Percentiles rank a stretch among this genome's conserved stretches.
Evolutionary conservation across 2,113 vertebrate genomes (phyloP).

Genomic region (Arothron firmamentum): DNA sequence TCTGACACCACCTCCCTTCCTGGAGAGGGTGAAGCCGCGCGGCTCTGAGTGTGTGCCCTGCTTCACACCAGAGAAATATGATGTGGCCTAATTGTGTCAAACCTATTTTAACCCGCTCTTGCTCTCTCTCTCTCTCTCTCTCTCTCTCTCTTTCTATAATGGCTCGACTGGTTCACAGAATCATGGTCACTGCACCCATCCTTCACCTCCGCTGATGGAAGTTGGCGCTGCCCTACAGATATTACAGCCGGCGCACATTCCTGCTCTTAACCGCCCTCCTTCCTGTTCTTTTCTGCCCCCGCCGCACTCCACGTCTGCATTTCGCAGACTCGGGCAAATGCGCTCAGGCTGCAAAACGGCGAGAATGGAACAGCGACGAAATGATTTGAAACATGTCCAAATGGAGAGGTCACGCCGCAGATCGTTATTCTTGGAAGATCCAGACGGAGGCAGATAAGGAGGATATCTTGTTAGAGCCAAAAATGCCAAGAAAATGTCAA

Average conservation of each 20-base stretch:
- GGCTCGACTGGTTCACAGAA: constrained; percentile 52
- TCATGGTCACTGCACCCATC: constrained; percentile 65
- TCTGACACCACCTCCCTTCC: background rate
- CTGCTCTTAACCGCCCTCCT: constrained; percentile 47
- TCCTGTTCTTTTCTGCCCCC: constrained; percentile 25
- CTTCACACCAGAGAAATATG: constrained; percentile 36
- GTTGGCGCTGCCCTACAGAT: constrained; percentile 48
- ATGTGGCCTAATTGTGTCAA: constrained; percentile 72
- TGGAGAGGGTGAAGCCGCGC: constrained; percentile 3
- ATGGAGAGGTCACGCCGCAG: constrained; percentile 31
- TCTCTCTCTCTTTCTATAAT: constrained; percentile 32
- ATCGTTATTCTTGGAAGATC: constrained; percentile 47
- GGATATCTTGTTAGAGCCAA: constrained; percentile 41
- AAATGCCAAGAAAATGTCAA: constrained; percentile 73
- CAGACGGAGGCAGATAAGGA: constrained; percentile 27
- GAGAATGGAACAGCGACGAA: constrained; percentile 36
- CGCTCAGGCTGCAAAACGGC: constrained; percentile 34
- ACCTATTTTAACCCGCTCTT: constrained; percentile 56
- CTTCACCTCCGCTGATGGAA: constrained; percentile 54
- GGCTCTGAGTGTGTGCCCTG: constrained; percentile 32
- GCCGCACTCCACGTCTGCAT: constrained; percentile 50
- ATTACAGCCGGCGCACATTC: constrained; percentile 5
- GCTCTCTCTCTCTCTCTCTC: background rate
- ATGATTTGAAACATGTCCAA: constrained; percentile 47
- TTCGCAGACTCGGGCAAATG: constrained; percentile 50